A percentile compares a stretch with the other conserved stretches of the same genome.
Conservation (phyloP, 2,888 invertebrate species). For the Ptycholaimellus sp. region DNA sequence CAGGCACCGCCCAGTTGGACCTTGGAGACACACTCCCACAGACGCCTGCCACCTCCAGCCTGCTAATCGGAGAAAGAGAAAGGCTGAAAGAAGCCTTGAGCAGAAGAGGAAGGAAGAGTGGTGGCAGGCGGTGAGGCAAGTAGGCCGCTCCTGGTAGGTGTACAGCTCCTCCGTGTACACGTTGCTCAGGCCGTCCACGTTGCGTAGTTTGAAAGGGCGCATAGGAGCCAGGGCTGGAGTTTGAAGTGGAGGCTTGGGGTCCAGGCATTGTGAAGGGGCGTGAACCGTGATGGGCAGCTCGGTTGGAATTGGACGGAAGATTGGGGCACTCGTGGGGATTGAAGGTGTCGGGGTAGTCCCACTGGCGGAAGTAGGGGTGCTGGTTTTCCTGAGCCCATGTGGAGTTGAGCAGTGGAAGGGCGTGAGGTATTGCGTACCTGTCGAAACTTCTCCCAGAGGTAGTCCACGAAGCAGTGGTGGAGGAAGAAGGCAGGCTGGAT, state of each 20-base stretch:
- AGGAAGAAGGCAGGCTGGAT: constrained; percentile 20
- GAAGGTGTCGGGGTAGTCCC: too few relatives aligned
- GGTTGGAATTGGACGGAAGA: too few relatives aligned
- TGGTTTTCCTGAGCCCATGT: too few relatives aligned
- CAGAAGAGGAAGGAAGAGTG: constrained; percentile 6
- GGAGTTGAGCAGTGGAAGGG: too few relatives aligned
- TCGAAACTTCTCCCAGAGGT: constrained; percentile 15
- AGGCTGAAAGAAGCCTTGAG: too few relatives aligned
- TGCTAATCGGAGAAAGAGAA: too few relatives aligned
- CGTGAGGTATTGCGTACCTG: background rate
- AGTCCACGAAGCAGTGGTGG: constrained; percentile 18
- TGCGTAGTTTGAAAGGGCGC: constrained; percentile 5
- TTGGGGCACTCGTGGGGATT: too few relatives aligned
- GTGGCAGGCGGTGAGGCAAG: background rate
- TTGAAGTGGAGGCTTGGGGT: too few relatives aligned
- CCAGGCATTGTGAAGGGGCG: too few relatives aligned
- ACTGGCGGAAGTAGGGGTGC: too few relatives aligned
- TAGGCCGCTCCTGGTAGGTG: constrained; percentile 4
- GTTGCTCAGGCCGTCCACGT: constrained; percentile 6
- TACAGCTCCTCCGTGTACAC: constrained; percentile 6
- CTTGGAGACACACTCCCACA: constrained; percentile 4
- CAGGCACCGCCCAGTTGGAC: constrained; percentile 4
- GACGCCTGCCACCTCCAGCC: too few relatives aligned
- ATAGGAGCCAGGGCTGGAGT: constrained; percentile 1
- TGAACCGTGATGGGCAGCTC: too few relatives aligned